Percentiles rank a stretch among this genome's conserved stretches.
Evolutionary conservation across 2,888 invertebrate species (phyloP).

Genomic region (Aquatica leii): DNA sequence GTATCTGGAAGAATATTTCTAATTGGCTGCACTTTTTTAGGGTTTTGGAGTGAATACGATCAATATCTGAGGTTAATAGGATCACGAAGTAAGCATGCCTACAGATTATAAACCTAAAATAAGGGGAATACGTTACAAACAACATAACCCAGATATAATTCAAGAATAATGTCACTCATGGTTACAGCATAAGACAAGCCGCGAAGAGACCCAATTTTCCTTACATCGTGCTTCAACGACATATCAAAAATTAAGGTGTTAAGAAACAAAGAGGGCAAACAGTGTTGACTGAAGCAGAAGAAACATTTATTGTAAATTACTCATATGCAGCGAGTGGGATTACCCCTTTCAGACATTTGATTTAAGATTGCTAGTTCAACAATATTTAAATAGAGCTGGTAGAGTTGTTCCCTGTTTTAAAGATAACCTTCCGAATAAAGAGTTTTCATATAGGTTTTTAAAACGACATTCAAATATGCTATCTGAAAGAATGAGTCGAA

Average conservation of each 20-base stretch:
- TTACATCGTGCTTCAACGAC: neutral
- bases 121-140: slow-evolving; percentile 13
- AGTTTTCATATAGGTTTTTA: no score
- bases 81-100: slow-evolving; percentile 8
- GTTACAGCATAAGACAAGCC: slow-evolving; percentile 3
- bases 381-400: no score
- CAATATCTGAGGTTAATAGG: slow-evolving; percentile 10
- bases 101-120: slow-evolving; percentile 5
- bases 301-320: neutral
- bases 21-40: neutral
- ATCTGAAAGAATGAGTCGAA: no score
- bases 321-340: neutral
- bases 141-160: neutral
- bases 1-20: neutral
- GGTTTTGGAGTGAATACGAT: slow-evolving; percentile 9
- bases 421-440: no score
- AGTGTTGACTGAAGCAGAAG: no score
- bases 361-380: no score
- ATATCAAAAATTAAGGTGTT: neutral
- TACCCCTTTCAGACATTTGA: no score
- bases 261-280: neutral
- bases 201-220: neutral
- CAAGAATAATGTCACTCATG: neutral
- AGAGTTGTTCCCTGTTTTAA: no score
- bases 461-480: neutral